Base-by-base conservation (phyloP, 1,140 invertebrate genomes). In the Liolophura sinensis region DNA sequence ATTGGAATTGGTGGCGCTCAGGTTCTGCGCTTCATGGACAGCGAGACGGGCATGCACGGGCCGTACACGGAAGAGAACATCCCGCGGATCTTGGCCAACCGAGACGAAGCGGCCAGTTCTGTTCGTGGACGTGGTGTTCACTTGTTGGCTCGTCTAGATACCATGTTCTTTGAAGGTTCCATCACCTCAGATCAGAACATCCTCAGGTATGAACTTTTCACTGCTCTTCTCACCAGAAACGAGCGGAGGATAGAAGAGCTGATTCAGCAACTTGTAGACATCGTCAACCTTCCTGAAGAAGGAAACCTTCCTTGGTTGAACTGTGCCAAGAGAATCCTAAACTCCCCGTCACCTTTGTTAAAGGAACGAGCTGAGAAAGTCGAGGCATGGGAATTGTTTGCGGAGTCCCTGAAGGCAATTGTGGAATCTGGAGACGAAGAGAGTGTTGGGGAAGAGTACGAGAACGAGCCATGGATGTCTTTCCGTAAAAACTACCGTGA, bases 21-120 rank as follows among this genome's bases (percentile, higher is more conserved):
- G 48, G 72, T 72, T 0, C 67, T 76, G 20, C 52, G 75, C 4
- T 74, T 68, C 62, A 74, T 74, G 75, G 71, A 74, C 62, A 57
- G 61, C 12, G 65, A 72, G 22, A 74, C 71, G 11, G 75, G 75
- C 51, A 74, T 74, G 72, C 73, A 73, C 57, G 75, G 73, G 5
- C 73, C 75, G 0, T 74, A 76, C 65, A 77, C 60, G 66, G 75
- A 77, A 56, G 75, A 76, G 62, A 74, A 74, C 62, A 74, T 77
- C 46, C 70, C 73, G n/a, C 31, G 62, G 16, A 73, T 77, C 27
- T 27, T 74, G 27, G 24, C 49, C 25, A 68, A 59, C 50, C 52
- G 75, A 14, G 71, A 77, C 62, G 69, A 70, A 15, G 75, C 75
- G 46, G 73, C 73, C 4, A 48, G 63, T n/a, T 65, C 69, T 0